Evolutionary conservation across 1,140 invertebrate species (phyloP), one percentile per base, ranked within the genome.

Genomic region (Trachymyrmex septentrionalis): DNA sequence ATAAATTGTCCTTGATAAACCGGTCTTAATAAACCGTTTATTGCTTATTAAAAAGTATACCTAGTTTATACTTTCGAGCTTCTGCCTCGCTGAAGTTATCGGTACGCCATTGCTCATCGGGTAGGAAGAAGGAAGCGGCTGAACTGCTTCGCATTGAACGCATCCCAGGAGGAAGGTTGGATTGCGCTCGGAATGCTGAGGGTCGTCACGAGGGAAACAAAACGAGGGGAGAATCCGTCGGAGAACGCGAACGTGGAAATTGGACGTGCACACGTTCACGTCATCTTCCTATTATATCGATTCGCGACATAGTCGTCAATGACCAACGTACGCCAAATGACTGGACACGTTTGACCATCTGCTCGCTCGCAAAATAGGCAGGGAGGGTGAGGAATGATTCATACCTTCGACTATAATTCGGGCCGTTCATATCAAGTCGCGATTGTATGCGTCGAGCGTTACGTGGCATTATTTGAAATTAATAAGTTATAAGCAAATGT

Each of bases 201-300:
- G 80, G 69, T 86, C 24, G 71, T 61, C 48, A 63, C 24, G 14
- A 24, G 30, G 6, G 34, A 66, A 66, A 50, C 38, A 61, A 87
- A 80, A 88, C 67, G 87, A 89, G 86, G 91, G 90, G 82, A 86
- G 88, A 92, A 88, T 87, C 86, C 27, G 75, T 86, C 71, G 85
- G 78, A 71, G 78, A 69, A 78, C 81, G 67, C 86, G 63, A 66
- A 66, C 34, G 64, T 69, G 75, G 76, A 87, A 76, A 89, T 73
- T 87, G 85, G 50, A 90, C 34, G 86, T 21, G 55, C 24, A 48
- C 50, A 24, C 59, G 21, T 44, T 10, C 24, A 12, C 48, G 16
- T 67, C 63, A 34, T n/a, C 38, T 44, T 44, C 38, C 55, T 50
- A 73, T 73, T 84, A 61, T 34, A 61, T 38, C 38, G 55, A 84